Conservation (phyloP, 1,140 invertebrate species). For the Euglossa dilemma region DNA sequence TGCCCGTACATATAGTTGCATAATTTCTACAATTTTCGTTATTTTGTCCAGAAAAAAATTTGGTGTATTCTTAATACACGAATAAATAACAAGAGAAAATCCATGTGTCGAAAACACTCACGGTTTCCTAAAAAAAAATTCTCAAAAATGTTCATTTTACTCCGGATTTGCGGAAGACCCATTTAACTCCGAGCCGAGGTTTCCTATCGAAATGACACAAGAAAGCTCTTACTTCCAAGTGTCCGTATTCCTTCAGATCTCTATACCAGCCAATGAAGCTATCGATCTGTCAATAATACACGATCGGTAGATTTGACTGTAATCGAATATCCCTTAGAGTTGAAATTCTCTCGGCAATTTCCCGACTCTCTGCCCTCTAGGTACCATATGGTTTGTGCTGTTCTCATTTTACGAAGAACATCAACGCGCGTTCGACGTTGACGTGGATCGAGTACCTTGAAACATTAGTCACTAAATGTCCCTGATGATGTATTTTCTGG, state of each 20-base stretch:
- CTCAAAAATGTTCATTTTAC: too few relatives aligned
- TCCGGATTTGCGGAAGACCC: too few relatives aligned
- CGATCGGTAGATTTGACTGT: background rate
- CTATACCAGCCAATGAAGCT: background rate
- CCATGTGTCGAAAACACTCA: too few relatives aligned
- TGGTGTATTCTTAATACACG: too few relatives aligned
- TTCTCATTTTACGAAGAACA: conserved; percentile 22
- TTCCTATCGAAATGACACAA: too few relatives aligned
- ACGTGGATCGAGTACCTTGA: conserved; percentile 18
- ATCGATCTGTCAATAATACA: background rate
- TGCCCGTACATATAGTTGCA: too few relatives aligned
- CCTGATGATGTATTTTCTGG: conserved; percentile 32
- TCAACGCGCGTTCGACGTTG: conserved; percentile 26
- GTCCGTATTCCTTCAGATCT: background rate
- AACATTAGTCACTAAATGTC: conserved; percentile 29
- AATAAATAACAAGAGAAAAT: too few relatives aligned
- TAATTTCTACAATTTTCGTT: too few relatives aligned
- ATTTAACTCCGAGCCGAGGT: too few relatives aligned
- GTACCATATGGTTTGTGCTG: background rate
- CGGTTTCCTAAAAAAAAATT: too few relatives aligned
- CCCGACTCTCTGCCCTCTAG: background rate
- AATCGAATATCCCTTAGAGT: background rate
- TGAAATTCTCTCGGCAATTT: background rate
- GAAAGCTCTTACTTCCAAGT: too few relatives aligned
- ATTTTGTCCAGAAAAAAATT: too few relatives aligned